phyloP scores from a whole-genome alignment of 2,888 invertebrate species.

The Alloscopus bannaensis region DNA sequence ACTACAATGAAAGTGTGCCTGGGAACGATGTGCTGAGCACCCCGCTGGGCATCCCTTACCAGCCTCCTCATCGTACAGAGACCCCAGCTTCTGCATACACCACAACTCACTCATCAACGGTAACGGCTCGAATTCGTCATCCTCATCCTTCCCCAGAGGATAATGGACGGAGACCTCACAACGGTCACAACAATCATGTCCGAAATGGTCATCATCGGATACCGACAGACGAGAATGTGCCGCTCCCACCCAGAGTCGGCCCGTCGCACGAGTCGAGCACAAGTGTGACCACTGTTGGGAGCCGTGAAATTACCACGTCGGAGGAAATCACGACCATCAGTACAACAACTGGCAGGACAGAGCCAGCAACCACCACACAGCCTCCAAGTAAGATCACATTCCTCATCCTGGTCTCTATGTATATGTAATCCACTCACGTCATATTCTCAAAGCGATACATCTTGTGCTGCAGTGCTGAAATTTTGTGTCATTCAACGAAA shows the following conservation, averaged over 20 bases:
- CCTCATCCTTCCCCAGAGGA: slow-evolving; percentile 35
- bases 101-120: slow-evolving; percentile 54
- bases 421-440: too few species aligned
- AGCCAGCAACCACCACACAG: slow-evolving; percentile 75
- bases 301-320: slow-evolving; percentile 68
- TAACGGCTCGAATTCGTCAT: slow-evolving; percentile 44
- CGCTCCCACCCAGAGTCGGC: neutral
- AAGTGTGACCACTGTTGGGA: slow-evolving; percentile 49
- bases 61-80: slow-evolving; percentile 37
- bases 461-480: too few species aligned
- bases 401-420: neutral
- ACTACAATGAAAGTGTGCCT: slow-evolving; percentile 58
- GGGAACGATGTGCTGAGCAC: slow-evolving; percentile 69
- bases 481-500: too few species aligned
- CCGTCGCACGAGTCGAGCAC: slow-evolving; percentile 49
- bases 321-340: slow-evolving; percentile 74
- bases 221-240: neutral
- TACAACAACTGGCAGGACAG: slow-evolving; percentile 76
- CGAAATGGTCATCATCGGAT: neutral
- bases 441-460: too few species aligned
- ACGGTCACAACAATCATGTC: neutral
- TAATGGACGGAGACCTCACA: slow-evolving; percentile 25
- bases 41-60: slow-evolving; percentile 61
- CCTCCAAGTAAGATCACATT: slow-evolving; percentile 78
- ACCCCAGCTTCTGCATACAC: slow-evolving; percentile 57